These are phyloP conservation scores for Temnothorax ravouxi DNA, from an alignment of 2,888 invertebrate genomes.

Conservation along the genomic window DNA sequence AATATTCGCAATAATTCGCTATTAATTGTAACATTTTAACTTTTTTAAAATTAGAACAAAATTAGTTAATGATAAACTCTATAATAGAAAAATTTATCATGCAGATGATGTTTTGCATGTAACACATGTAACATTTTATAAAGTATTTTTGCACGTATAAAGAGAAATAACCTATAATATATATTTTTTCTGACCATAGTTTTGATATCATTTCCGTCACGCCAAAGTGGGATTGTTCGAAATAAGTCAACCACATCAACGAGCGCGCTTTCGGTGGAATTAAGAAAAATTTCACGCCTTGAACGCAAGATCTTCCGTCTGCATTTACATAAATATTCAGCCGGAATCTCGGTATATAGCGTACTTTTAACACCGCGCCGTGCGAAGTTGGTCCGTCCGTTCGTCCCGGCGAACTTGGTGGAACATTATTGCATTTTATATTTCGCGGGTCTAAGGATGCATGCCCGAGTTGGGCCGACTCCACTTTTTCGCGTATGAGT, in stretches of 20 bases:
- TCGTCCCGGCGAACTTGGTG: constrained; percentile 31
- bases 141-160: not conserved
- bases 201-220: not conserved
- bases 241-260: constrained; percentile 20
- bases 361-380: constrained; percentile 30
- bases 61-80: not conserved
- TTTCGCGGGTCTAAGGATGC: constrained; percentile 57
- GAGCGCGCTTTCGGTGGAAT: not conserved
- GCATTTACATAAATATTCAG: constrained; percentile 54
- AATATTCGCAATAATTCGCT: constrained; percentile 13
- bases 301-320: constrained; percentile 10
- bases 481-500: constrained; percentile 49
- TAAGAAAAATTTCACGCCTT: constrained; percentile 34
- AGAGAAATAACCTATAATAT: not conserved
- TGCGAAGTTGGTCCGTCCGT: constrained; percentile 19
- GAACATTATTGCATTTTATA: constrained; percentile 55
- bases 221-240: not conserved
- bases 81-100: not conserved
- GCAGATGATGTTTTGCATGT: not conserved
- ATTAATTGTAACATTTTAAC: not conserved
- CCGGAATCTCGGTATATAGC: constrained; percentile 42
- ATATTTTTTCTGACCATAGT: not conserved
- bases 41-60: not conserved
- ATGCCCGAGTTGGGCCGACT: constrained; percentile 56
- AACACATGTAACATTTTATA: not conserved